A percentile compares a stretch with the other conserved stretches of the same genome.
Evolutionary conservation across 2,888 invertebrate species (phyloP).

Genomic region (Lasius fuliginosus): DNA sequence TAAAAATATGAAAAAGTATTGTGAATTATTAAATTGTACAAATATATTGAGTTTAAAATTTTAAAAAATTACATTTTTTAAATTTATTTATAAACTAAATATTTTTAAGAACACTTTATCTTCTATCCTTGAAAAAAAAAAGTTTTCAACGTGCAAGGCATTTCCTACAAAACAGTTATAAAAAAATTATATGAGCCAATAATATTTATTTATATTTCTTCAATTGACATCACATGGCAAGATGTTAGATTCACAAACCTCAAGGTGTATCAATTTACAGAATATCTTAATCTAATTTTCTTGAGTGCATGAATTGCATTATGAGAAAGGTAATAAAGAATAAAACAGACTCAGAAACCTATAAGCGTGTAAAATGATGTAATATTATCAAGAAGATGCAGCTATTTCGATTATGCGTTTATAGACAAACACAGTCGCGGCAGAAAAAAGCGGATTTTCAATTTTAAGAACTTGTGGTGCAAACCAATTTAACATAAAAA

Average conservation of each 20-base stretch:
- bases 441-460: too few species aligned
- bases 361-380: not conserved
- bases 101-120: not conserved
- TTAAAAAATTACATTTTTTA: not conserved
- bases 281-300: not conserved
- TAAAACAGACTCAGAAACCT: not conserved
- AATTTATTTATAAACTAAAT: not conserved
- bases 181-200: not conserved
- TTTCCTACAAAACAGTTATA: not conserved
- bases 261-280: not conserved
- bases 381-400: not conserved
- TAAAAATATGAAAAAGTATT: constrained; percentile 1
- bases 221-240: not conserved
- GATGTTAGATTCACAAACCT: not conserved
- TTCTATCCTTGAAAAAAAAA: not conserved
- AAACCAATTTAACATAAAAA: not conserved
- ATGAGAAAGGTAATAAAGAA: not conserved
- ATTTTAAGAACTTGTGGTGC: too few species aligned
- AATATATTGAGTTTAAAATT: not conserved
- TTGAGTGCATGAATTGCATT: not conserved
- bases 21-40: not conserved
- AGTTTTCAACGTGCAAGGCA: not conserved
- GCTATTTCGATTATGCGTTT: not conserved
- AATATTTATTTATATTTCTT: not conserved
- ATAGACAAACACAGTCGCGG: too few species aligned